These are phyloP conservation scores for Theocolax elegans DNA, from an alignment of 1,140 invertebrate genomes.

Conservation along the genomic window DNA sequence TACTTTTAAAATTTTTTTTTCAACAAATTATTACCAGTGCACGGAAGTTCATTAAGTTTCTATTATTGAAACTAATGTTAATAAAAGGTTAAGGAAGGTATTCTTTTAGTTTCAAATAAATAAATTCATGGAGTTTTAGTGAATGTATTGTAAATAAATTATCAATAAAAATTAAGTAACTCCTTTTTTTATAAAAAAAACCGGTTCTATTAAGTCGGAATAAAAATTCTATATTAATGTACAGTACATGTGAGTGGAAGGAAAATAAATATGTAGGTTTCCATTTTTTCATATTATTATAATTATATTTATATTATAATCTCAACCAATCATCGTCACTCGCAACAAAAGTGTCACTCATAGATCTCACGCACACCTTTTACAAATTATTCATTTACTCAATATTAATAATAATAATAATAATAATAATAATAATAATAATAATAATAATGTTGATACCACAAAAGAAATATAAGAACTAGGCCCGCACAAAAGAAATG, in stretches of 20 bases:
- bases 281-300: conserved; percentile 52
- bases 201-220: too few species aligned
- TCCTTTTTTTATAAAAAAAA: too few species aligned
- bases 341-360: conserved; percentile 50
- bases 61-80: conserved; percentile 1
- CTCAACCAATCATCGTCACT: conserved; percentile 57
- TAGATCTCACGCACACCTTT: conserved; percentile 40
- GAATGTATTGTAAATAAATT: not conserved
- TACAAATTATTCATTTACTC: conserved; percentile 41
- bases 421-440: conserved; percentile 44
- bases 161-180: conserved; percentile 16
- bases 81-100: too few species aligned
- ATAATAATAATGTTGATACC: conserved; percentile 48
- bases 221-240: conserved; percentile 47
- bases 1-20: conserved; percentile 33
- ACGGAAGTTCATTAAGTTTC: conserved; percentile 18
- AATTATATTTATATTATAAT: conserved; percentile 58
- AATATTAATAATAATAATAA: conserved; percentile 43
- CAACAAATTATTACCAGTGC: conserved; percentile 33
- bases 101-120: too few species aligned
- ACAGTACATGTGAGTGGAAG: conserved; percentile 62
- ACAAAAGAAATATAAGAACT: conserved; percentile 50
- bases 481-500: conserved; percentile 45
- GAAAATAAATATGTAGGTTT: conserved; percentile 49
- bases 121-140: not conserved